Conservation (phyloP, 1,140 invertebrate species). For the Drosophila melanogaster region Release_6_plus_ISO1_MT NC_004354.4:12912001-12912500, state of each 20-base stretch:
- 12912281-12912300: neutral
- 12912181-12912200: conserved; percentile 18
- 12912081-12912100: neutral
- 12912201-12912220: conserved; percentile 22
- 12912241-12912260: neutral
- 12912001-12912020: neutral
- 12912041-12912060: conserved; percentile 35
- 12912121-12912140: neutral
- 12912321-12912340: conserved; percentile 21
- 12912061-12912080: conserved; percentile 14
- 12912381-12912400: conserved; percentile 2
- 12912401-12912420: conserved; percentile 12
- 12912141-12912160: neutral
- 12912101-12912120: neutral
- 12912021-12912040: conserved; percentile 23
- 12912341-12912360: conserved; percentile 8
- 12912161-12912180: neutral
- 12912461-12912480: conserved; percentile 39
- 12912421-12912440: conserved; percentile 23
- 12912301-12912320: conserved; percentile 4
- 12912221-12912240: conserved; percentile 5
- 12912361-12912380: no score
- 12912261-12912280: conserved; percentile 11
- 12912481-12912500: conserved; percentile 55
- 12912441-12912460: conserved; percentile 21